Conservation (phyloP, 2,797 vertebrate species). For the Malurus leucopterus region DNA sequence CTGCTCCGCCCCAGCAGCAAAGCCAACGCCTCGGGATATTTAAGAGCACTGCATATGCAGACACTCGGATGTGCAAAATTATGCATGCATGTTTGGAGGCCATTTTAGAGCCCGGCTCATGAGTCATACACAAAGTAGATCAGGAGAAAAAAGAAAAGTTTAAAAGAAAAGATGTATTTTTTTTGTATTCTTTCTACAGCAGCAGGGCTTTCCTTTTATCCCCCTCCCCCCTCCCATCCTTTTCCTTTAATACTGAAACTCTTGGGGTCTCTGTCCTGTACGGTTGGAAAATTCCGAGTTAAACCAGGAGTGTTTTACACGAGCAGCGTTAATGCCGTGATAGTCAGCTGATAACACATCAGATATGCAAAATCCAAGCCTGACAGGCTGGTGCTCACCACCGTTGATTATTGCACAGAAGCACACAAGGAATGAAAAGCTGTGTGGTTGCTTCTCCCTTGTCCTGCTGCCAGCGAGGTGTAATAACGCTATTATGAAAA, state of each 20-base stretch:
- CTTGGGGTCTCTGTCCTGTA: not conserved
- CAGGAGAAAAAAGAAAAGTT: constrained; percentile 18
- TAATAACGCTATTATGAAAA: constrained; percentile 37
- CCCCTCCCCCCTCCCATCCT: accelerated
- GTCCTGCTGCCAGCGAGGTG: constrained; percentile 39
- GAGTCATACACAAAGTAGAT: constrained; percentile 61
- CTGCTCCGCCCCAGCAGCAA: not conserved
- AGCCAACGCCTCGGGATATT: not conserved
- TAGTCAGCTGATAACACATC: not conserved
- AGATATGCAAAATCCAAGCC: not conserved
- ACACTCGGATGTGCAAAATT: constrained; percentile 53
- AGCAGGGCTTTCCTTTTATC: not conserved
- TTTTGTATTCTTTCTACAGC: not conserved
- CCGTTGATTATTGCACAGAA: not conserved
- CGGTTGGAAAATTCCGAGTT: constrained; percentile 11
- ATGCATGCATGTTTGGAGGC: constrained; percentile 49
- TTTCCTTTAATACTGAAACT: not conserved
- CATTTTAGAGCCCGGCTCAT: constrained; percentile 45
- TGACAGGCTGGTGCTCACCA: not conserved
- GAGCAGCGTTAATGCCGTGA: not conserved
- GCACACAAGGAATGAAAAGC: not conserved
- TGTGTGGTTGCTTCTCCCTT: not conserved
- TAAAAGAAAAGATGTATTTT: not conserved
- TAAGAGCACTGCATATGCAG: constrained; percentile 28
- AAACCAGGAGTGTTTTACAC: not conserved